Conservation (phyloP, 2,888 invertebrate species). For the Eledona agricola region DNA sequence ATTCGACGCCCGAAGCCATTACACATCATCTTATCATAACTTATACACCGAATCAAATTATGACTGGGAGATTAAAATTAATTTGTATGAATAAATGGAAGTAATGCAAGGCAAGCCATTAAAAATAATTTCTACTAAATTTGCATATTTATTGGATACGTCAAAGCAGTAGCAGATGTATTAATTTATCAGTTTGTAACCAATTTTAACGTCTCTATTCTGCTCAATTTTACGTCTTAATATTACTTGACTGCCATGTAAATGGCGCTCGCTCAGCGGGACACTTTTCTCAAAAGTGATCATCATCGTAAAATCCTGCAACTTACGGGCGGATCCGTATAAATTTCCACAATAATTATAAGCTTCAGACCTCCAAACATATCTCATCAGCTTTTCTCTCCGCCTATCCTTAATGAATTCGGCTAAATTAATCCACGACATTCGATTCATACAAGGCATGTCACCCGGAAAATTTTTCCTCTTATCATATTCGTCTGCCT, state of each 20-base stretch:
- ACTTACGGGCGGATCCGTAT: conserved; percentile 1
- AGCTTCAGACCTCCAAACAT: conserved; percentile 14
- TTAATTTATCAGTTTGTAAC: conserved; percentile 41
- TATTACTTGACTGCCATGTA: conserved; percentile 33
- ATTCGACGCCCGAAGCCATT: conserved; percentile 18
- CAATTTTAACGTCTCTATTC: conserved; percentile 33
- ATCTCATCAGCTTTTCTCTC: conserved; percentile 10
- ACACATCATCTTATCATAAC: conserved; percentile 28
- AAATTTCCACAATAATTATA: conserved; percentile 16
- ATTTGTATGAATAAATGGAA: conserved; percentile 45
- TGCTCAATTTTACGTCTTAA: conserved; percentile 37
- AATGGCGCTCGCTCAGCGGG: conserved; percentile 40
- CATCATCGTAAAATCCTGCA: conserved; percentile 15
- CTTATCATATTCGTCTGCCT: too few relatives aligned
- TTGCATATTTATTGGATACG: conserved; percentile 49
- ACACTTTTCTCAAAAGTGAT: conserved; percentile 28
- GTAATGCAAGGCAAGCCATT: conserved; percentile 42
- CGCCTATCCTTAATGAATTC: conserved; percentile 11
- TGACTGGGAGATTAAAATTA: conserved; percentile 41
- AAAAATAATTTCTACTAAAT: conserved; percentile 45
- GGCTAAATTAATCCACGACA: conserved; percentile 19
- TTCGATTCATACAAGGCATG: too few relatives aligned
- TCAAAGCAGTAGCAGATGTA: conserved; percentile 41
- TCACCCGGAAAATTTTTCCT: too few relatives aligned
- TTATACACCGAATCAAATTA: conserved; percentile 12